Evolutionary conservation across 2,888 invertebrate genomes (phyloP), one percentile per base, ranked within the genome.

Genomic region (Tillus elongatus): DNA sequence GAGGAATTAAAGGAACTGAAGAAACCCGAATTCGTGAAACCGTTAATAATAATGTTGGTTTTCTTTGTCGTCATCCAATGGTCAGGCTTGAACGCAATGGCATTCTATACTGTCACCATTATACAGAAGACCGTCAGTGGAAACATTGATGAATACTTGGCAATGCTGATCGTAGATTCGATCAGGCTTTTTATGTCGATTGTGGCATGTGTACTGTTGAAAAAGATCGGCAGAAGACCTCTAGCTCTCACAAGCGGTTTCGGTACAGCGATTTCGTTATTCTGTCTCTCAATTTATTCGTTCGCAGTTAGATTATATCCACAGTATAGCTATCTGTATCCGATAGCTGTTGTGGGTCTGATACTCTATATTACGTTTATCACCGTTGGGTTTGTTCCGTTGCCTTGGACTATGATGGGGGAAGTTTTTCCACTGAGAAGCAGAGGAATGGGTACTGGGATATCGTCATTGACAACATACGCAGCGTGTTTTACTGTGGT

Each of bases 361-460:
- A 55, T 78, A 57, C 53, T 66, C 2, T 79, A 79, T 50, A 76
- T 77, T 8, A 67, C 71, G 29, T 74, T 75, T 33, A 69, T 77
- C 32, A 70, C 73, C 1, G 66, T 76, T 35, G 80, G 82, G 0
- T 54, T 78, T 11, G 70, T 77, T 8, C 79, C 82, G 0, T 53
- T 84, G 33, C 82, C 83, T 0, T 84, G 83, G 76, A 75, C 80
- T 15, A 75, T 84, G 74, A 77, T 79, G 45, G 82, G 82, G 0
- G 84, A 85, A 61, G 67, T 84, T 0, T 82, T 82, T 73, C 81
- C 58, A 1, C 30, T 50, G 19, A 45, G 46, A 14, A 49, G 41
- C 14, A 41, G 79, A 16, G 81, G 80, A 1, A 53, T 79, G 0
- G 82, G 82, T 0, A 76, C 81, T 0, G 81, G 82, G 0, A 66